These are phyloP conservation scores for Monochamus saltuarius DNA, from an alignment of 1,140 invertebrate species.

Conservation along the genomic window DNA sequence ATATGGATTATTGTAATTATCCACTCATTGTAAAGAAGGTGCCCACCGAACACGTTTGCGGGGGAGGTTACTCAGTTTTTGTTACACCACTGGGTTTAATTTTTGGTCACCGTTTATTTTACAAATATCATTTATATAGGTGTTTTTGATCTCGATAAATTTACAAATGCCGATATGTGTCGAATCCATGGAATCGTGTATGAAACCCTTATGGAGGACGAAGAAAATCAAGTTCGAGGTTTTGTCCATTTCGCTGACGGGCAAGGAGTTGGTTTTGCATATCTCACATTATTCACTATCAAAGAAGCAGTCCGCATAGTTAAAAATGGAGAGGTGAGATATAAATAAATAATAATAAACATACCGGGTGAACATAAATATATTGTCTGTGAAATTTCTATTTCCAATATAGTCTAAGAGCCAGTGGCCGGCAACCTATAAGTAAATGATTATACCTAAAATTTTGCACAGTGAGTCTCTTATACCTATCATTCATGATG, in stretches of 20 bases:
- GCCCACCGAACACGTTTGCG: no score
- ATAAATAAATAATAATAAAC: not conserved
- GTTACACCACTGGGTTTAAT: no score
- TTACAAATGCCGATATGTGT: slow-evolving; percentile 77
- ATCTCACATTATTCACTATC: slow-evolving; percentile 73
- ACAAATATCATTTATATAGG: slow-evolving; percentile 49
- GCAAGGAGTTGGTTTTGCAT: slow-evolving; percentile 70
- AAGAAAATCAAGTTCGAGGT: slow-evolving; percentile 74
- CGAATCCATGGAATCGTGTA: slow-evolving; percentile 75
- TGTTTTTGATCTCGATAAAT: slow-evolving; percentile 78
- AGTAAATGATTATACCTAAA: no score
- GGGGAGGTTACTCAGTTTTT: no score
- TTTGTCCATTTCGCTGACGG: slow-evolving; percentile 75
- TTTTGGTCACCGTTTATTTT: no score
- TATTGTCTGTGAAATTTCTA: no score
- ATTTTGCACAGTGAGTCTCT: no score
- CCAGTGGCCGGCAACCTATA: no score
- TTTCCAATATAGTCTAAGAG: no score
- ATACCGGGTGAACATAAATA: not conserved
- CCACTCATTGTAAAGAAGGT: no score
- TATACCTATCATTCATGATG: no score
- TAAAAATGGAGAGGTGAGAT: slow-evolving; percentile 73
- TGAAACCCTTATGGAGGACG: slow-evolving; percentile 79
- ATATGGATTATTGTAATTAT: no score
- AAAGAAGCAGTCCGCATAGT: slow-evolving; percentile 75